Conservation (phyloP, 1,140 invertebrate species). For the Zaprionus tsacasi region DNA sequence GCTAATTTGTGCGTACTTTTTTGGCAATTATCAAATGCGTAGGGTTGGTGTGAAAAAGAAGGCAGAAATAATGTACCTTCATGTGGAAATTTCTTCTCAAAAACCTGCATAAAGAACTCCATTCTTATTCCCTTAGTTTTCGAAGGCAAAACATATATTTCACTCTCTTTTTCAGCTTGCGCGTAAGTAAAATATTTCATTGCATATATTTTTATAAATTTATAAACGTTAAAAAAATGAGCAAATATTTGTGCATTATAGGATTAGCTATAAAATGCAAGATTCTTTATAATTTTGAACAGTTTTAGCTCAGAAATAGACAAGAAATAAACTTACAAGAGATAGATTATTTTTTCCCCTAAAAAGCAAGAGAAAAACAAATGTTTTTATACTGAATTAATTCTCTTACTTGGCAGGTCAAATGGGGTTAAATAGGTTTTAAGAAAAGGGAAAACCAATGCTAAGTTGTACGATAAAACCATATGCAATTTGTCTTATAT, state of each 20-base stretch:
- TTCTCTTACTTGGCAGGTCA: background rate
- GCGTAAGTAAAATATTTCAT: slow-evolving; percentile 65
- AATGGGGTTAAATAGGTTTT: background rate
- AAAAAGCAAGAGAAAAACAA: background rate
- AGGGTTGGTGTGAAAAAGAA: too few species aligned
- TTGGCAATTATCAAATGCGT: slow-evolving; percentile 16
- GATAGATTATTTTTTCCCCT: background rate
- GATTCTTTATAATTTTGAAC: too few species aligned
- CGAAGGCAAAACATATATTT: background rate
- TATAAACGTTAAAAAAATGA: slow-evolving; percentile 50
- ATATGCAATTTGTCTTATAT: too few species aligned
- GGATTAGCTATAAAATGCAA: background rate
- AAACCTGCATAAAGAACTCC: background rate
- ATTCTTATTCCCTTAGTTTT: too few species aligned
- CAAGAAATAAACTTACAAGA: too few species aligned
- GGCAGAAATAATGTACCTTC: too few species aligned
- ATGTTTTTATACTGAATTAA: background rate
- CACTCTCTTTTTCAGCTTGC: slow-evolving; percentile 53
- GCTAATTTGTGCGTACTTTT: slow-evolving; percentile 31
- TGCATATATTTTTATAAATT: slow-evolving; percentile 38
- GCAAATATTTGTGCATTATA: slow-evolving; percentile 63
- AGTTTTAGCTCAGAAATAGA: too few species aligned
- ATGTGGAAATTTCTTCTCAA: background rate
- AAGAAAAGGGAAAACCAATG: too few species aligned
- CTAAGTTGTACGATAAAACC: too few species aligned